Percentiles rank a stretch among this genome's conserved stretches.
Conservation (phyloP, 1,140 invertebrate species). For the Eulimnadia texana region DNA sequence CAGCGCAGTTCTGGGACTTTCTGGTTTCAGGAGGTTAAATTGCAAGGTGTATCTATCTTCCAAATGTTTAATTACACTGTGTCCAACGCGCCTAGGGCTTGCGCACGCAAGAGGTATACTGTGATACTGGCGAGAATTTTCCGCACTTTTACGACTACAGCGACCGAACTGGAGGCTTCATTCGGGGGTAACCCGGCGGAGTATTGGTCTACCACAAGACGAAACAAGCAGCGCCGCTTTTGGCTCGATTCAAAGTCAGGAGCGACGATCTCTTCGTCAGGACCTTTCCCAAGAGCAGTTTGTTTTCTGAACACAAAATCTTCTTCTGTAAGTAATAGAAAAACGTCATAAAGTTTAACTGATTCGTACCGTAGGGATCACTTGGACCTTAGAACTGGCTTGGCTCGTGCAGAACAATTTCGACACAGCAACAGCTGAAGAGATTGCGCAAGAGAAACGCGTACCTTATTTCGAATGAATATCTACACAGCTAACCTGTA, state of each 20-base stretch:
- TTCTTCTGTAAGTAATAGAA: no score
- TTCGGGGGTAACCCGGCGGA: background rate
- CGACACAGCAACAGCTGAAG: constrained; percentile 31
- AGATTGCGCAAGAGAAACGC: constrained; percentile 25
- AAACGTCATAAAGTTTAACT: no score
- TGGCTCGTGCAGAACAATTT: constrained; percentile 37
- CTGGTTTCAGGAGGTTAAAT: no score
- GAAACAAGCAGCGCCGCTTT: background rate
- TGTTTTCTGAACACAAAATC: no score
- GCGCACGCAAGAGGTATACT: no score
- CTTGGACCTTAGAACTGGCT: constrained; percentile 43
- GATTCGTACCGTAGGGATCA: constrained; percentile 36
- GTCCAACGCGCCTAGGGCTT: no score
- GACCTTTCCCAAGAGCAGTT: constrained; percentile 15
- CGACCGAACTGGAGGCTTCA: background rate
- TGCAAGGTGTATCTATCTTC: no score
- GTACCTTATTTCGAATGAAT: constrained; percentile 33
- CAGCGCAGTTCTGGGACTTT: no score
- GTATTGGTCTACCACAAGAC: background rate
- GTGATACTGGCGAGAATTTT: background rate
- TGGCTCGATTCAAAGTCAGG: constrained; percentile 5
- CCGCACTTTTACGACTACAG: background rate
- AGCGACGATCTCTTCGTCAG: constrained; percentile 7
- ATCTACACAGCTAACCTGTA: no score
- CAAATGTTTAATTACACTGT: no score